Evolutionary conservation across 2,797 vertebrate species (phyloP).

Genomic region (Okamejei kenojei): DNA sequence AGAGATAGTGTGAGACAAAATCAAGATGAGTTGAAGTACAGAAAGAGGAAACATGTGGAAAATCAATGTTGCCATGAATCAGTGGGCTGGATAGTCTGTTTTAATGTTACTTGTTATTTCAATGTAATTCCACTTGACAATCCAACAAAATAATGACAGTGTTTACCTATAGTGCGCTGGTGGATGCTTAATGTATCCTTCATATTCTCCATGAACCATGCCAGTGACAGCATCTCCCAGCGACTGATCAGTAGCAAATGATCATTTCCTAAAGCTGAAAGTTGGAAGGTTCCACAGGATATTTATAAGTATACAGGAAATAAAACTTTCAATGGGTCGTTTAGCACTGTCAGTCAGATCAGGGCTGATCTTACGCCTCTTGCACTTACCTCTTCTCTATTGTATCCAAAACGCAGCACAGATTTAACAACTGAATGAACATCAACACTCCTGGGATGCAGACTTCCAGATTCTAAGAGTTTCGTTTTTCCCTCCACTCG

Average conservation of each 20-base stretch:
- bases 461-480: no score
- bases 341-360: no score
- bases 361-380: no score
- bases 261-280: not conserved
- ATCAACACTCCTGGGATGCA: no score
- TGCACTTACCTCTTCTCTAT: no score
- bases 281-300: not conserved
- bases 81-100: not conserved
- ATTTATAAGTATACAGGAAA: not conserved
- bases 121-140: not conserved
- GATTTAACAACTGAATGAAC: no score
- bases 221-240: not conserved
- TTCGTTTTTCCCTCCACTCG: no score
- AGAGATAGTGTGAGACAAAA: not conserved
- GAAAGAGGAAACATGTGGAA: not conserved
- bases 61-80: not conserved
- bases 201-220: no score
- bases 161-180: not conserved
- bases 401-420: no score
- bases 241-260: not conserved
- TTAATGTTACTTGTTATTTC: not conserved
- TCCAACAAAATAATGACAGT: not conserved
- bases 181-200: not conserved
- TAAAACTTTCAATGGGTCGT: no score
- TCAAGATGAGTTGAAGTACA: not conserved